These are phyloP conservation scores for Invenusta paracnida DNA, from an alignment of 2,888 invertebrate genomes.

Conservation along the genomic window DNA sequence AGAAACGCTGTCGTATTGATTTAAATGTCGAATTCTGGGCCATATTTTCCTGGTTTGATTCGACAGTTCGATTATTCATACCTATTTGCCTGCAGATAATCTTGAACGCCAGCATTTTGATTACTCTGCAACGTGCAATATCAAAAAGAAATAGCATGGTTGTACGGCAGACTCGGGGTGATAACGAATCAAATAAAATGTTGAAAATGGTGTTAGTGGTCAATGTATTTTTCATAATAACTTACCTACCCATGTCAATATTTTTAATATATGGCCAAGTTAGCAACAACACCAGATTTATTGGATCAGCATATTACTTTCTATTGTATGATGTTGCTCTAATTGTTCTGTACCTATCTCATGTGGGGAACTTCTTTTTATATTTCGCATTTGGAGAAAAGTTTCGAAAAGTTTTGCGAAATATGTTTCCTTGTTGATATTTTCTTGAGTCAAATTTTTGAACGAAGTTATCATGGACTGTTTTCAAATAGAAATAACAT, in stretches of 20 bases:
- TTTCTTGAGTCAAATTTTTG: too few relatives aligned
- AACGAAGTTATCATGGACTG: too few relatives aligned
- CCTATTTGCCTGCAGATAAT: not conserved
- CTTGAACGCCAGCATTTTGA: not conserved
- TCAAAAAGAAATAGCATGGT: not conserved
- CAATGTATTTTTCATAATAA: not conserved
- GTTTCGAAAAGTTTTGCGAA: not conserved
- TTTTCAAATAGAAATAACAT: too few relatives aligned
- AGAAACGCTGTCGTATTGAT: not conserved
- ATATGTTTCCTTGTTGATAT: too few relatives aligned
- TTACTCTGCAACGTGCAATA: not conserved
- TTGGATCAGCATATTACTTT: not conserved
- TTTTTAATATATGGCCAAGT: not conserved
- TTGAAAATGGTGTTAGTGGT: not conserved
- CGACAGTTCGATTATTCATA: not conserved
- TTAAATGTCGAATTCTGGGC: not conserved
- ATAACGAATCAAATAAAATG: not conserved
- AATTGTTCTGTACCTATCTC: not conserved
- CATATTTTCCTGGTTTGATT: not conserved
- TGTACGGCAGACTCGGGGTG: not conserved
- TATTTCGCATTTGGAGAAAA: not conserved
- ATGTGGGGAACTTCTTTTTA: not conserved
- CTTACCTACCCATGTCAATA: not conserved
- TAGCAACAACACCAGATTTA: not conserved
- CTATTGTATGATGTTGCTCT: not conserved